Percentiles rank a stretch among this genome's conserved stretches.
Evolutionary conservation across 2,888 invertebrate species (phyloP).

Genomic region (Drosophila prostipennis): DNA sequence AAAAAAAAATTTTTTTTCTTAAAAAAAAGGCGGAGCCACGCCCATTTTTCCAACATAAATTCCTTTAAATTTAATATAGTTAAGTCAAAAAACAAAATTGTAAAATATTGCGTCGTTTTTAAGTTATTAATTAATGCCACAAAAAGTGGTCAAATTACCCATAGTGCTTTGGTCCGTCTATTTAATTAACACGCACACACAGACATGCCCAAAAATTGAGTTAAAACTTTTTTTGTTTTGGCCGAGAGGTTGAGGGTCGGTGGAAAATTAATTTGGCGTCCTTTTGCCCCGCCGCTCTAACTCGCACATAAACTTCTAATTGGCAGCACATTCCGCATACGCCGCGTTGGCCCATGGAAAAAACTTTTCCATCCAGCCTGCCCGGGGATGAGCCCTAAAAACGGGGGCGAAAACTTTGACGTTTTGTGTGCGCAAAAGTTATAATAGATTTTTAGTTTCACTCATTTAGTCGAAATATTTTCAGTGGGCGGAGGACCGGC

Average conservation of each 20-base stretch:
- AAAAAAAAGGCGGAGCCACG: too few relatives aligned
- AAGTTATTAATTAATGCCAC: too few relatives aligned
- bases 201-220: conserved; percentile 54
- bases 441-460: conserved; percentile 76
- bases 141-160: too few relatives aligned
- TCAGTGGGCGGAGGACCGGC: conserved; percentile 5
- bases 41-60: too few relatives aligned
- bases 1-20: too few relatives aligned
- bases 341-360: conserved; percentile 47
- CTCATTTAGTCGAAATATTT: conserved; percentile 61
- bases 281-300: conserved; percentile 34
- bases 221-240: conserved; percentile 50
- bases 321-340: conserved; percentile 72
- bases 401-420: conserved; percentile 54
- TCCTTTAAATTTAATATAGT: too few relatives aligned
- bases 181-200: conserved; percentile 73
- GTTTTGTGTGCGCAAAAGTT: conserved; percentile 63
- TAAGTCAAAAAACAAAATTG: too few relatives aligned
- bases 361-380: conserved; percentile 31
- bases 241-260: neutral
- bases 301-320: conserved; percentile 73
- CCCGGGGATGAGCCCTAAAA: conserved; percentile 23
- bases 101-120: too few relatives aligned
- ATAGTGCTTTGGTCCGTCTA: conserved; percentile 49
- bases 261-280: conserved; percentile 66